Conservation (phyloP, 2,113 vertebrate species). For the Xyrauchen texanus region DNA sequence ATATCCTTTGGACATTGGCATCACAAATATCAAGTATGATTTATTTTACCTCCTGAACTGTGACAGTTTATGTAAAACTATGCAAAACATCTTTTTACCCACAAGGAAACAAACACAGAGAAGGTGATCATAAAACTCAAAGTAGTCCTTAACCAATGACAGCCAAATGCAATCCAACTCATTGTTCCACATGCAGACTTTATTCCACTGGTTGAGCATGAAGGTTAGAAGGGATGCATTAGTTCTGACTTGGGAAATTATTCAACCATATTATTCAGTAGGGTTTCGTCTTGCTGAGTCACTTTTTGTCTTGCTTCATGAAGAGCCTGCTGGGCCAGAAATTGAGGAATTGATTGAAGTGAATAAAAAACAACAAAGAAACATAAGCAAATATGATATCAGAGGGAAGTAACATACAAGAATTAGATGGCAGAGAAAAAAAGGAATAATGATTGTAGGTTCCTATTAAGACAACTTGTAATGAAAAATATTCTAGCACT, state of each 20-base stretch:
- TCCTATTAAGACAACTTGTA: too few relatives aligned
- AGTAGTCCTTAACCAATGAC: background rate
- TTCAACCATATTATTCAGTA: slow-evolving; percentile 22
- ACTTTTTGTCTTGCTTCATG: slow-evolving; percentile 56
- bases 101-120: slow-evolving; percentile 2
- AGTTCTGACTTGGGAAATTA: slow-evolving; percentile 4
- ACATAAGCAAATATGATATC: background rate
- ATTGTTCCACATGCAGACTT: background rate
- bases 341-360: background rate
- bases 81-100: background rate
- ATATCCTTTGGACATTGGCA: background rate
- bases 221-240: background rate
- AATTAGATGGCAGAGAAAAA: background rate
- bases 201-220: background rate
- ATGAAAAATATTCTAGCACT: too few relatives aligned
- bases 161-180: slow-evolving; percentile 6
- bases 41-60: background rate
- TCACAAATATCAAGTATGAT: slow-evolving; percentile 18
- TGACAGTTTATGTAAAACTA: slow-evolving; percentile 13
- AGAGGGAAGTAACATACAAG: background rate
- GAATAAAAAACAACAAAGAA: background rate
- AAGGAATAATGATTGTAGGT: background rate
- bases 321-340: slow-evolving; percentile 59
- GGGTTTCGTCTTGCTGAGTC: slow-evolving; percentile 32
- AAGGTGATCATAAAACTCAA: background rate